Evolutionary conservation across 23 tunicate genomes (phyloP), one percentile per base, ranked within the genome.

Genomic region (Styela clava): DNA sequence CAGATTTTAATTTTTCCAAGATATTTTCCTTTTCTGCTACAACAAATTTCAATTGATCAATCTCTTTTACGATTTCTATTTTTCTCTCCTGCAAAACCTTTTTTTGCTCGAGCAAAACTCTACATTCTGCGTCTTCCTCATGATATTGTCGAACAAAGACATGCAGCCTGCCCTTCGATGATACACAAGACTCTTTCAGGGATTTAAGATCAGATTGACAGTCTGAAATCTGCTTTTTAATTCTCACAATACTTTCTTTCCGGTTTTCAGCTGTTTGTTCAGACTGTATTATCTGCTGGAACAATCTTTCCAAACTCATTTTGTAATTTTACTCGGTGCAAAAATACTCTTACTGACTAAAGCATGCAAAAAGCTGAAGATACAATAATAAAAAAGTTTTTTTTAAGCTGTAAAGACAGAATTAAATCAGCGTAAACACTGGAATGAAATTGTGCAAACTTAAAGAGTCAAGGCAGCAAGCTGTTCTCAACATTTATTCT

Each of bases 281-380:
- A 27, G 81, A 76, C 29, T 76, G 62, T 36, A 76, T 76, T 25
- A 76, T 76, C 0, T 76, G 52, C 52, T 76, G 81, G 44, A 76
- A 76, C 52, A 76, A 29, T 52, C 29, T 76, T 25, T 76, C 81
- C 24, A 76, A n/a, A 27, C 64, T 76, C 31, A 51, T 26, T 44
- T 71, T 44, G 7, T 12, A n/a, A n/a, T n/a, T n/a, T n/a, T n/a
- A n/a, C n/a, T n/a, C n/a, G n/a, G n/a, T n/a, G n/a, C n/a, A n/a
- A n/a, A n/a, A n/a, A n/a, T n/a, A n/a, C n/a, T n/a, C n/a, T n/a
- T n/a, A n/a, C n/a, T n/a, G n/a, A n/a, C n/a, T n/a, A n/a, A n/a
- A n/a, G n/a, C n/a, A n/a, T n/a, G n/a, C n/a, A n/a, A n/a, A n/a
- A n/a, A n/a, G n/a, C n/a, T n/a, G n/a, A n/a, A n/a, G n/a, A n/a